phyloP scores from a whole-genome alignment of 2,797 vertebrate genomes.

The Trichosurus vulpecula region DNA sequence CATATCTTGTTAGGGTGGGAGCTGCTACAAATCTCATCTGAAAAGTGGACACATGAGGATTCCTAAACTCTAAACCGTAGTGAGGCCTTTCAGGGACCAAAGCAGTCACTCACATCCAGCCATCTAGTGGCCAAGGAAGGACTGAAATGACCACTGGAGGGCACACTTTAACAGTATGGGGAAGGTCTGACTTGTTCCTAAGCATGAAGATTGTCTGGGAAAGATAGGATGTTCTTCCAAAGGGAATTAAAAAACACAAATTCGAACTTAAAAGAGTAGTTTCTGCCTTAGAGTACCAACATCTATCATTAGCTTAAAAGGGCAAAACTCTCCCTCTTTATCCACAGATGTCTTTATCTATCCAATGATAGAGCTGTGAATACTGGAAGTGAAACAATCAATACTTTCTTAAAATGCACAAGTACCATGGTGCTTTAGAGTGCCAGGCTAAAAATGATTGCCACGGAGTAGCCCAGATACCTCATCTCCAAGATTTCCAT shows the following conservation, averaged over 20 bases:
- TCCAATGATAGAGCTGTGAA: constrained; percentile 5
- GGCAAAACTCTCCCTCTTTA: constrained; percentile 16
- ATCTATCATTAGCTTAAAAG: constrained; percentile 41
- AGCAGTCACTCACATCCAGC: not conserved
- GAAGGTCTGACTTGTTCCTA: not conserved
- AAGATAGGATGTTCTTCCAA: constrained; percentile 37
- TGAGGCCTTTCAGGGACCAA: constrained; percentile 42
- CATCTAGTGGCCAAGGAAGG: not conserved
- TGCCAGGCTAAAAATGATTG: not conserved
- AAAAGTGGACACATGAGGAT: constrained; percentile 1
- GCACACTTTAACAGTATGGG: not conserved
- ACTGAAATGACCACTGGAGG: not conserved
- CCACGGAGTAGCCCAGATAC: not conserved
- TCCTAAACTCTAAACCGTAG: not conserved
- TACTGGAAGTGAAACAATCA: not conserved
- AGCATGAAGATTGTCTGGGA: constrained; percentile 18
- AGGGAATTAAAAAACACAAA: constrained; percentile 32
- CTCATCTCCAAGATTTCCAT: not conserved
- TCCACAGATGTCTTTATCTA: too few relatives aligned
- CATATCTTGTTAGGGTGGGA: not conserved
- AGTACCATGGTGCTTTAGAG: not conserved
- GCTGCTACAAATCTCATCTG: not conserved
- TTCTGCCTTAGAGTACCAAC: constrained; percentile 34
- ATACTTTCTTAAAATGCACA: not conserved
- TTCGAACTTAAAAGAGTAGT: constrained; percentile 39